A percentile compares a stretch with the other conserved stretches of the same genome.
phyloP scores from a whole-genome alignment of 2,888 invertebrate genomes.

The Phortica magna region DNA sequence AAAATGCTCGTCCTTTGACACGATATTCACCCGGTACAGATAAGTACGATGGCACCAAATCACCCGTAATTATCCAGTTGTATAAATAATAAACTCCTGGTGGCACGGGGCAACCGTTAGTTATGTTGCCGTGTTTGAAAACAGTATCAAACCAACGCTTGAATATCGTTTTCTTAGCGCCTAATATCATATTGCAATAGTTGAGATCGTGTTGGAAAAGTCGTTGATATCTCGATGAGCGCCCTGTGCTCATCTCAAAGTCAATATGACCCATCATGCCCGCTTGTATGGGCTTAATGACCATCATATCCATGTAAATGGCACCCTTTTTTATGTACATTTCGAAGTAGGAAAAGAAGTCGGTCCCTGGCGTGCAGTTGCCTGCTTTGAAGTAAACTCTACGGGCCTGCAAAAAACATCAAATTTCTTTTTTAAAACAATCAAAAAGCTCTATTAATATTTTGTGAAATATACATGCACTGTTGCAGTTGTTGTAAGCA shows the following conservation, averaged over 20 bases:
- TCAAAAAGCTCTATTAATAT: too few relatives aligned
- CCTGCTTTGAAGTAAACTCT: background rate
- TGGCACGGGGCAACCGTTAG: slow-evolving; percentile 40
- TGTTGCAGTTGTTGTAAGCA: too few relatives aligned
- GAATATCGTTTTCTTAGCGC: slow-evolving; percentile 42
- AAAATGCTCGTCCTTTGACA: slow-evolving; percentile 24
- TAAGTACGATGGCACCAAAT: slow-evolving; percentile 49
- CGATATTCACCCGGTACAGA: slow-evolving; percentile 49
- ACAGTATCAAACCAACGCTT: slow-evolving; percentile 41
- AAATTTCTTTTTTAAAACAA: too few relatives aligned
- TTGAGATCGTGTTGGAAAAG: slow-evolving; percentile 10
- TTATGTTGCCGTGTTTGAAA: slow-evolving; percentile 38
- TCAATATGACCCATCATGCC: slow-evolving; percentile 54
- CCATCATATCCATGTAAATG: slow-evolving; percentile 46
- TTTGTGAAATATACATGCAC: too few relatives aligned
- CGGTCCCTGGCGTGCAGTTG: background rate
- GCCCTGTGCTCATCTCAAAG: slow-evolving; percentile 52
- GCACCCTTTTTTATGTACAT: slow-evolving; percentile 42
- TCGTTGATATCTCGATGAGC: background rate
- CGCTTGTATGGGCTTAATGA: slow-evolving; percentile 29
- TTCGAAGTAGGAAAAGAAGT: slow-evolving; percentile 54
- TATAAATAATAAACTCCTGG: slow-evolving; percentile 38
- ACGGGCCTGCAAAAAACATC: too few relatives aligned
- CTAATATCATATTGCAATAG: slow-evolving; percentile 43
- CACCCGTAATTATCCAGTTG: slow-evolving; percentile 40